phyloP scores from a whole-genome alignment of 2,797 vertebrate species.

The Gymnoscopelus microlampas region DNA sequence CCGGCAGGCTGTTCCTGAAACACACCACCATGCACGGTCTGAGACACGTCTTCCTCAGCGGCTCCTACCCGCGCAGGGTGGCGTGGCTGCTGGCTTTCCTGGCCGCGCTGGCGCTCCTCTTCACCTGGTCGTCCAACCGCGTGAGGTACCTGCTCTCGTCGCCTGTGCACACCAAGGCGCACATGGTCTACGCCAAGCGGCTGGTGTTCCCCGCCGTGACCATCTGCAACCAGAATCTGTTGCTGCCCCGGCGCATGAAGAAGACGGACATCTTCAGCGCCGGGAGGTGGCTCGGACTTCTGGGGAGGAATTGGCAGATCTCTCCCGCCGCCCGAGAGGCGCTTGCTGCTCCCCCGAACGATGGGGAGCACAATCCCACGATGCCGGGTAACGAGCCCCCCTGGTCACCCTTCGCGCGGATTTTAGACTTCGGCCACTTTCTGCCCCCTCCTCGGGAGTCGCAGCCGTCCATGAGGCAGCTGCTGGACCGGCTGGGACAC shows the following conservation, averaged over 20 bases:
- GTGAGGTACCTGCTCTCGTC: slow-evolving; percentile 85
- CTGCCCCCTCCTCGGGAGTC: slow-evolving; percentile 83
- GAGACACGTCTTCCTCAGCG: slow-evolving; percentile 79
- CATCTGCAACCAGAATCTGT: slow-evolving; percentile 86
- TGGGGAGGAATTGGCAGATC: slow-evolving; percentile 83
- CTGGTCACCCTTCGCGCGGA: slow-evolving; percentile 81
- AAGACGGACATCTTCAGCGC: slow-evolving; percentile 86
- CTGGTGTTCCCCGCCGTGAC: slow-evolving; percentile 87
- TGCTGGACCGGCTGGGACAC: slow-evolving; percentile 85
- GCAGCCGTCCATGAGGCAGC: slow-evolving; percentile 80
- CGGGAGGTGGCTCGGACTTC: slow-evolving; percentile 84
- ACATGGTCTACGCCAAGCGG: slow-evolving; percentile 84
- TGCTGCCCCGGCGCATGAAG: slow-evolving; percentile 84
- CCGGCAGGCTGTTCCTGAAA: slow-evolving; percentile 80
- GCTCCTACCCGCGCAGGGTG: slow-evolving; percentile 80
- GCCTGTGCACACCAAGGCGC: slow-evolving; percentile 85
- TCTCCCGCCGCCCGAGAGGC: slow-evolving; percentile 77
- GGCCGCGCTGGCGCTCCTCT: slow-evolving; percentile 78
- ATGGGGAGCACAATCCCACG: slow-evolving; percentile 26
- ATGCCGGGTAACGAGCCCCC: slow-evolving; percentile 59
- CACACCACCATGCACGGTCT: slow-evolving; percentile 83
- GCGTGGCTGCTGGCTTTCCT: slow-evolving; percentile 84
- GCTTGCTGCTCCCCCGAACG: slow-evolving; percentile 59
- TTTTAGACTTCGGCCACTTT: slow-evolving; percentile 87
- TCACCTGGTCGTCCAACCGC: slow-evolving; percentile 85